Evolutionary conservation across 2,888 invertebrate species (phyloP).

Genomic region (Drosophila recens): DNA sequence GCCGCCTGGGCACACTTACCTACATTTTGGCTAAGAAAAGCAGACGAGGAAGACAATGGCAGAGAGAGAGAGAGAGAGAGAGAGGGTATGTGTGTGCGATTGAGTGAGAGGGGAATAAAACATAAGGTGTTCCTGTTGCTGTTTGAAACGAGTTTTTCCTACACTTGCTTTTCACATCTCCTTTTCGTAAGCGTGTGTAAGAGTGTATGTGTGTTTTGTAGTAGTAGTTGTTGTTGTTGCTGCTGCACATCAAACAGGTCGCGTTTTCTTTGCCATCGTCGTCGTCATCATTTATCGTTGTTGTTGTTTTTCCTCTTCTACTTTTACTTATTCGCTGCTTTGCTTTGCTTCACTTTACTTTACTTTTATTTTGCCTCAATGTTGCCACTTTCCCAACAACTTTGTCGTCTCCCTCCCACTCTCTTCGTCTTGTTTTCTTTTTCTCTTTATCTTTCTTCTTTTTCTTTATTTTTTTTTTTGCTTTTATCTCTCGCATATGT

Average conservation of each 20-base stretch:
- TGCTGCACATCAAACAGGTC: conserved; percentile 72
- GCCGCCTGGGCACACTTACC: conserved; percentile 41
- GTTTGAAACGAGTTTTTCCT: conserved; percentile 73
- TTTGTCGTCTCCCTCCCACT: conserved; percentile 14
- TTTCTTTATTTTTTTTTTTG: conserved; percentile 19
- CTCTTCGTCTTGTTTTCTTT: conserved; percentile 13
- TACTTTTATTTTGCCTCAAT: conserved; percentile 22
- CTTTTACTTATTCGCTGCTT: conserved; percentile 74
- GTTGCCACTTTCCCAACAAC: conserved; percentile 39
- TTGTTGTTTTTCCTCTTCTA: conserved; percentile 52
- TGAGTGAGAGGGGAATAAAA: conserved; percentile 1
- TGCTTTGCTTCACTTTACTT: conserved; percentile 27
- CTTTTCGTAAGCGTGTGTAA: conserved; percentile 45
- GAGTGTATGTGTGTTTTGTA: conserved; percentile 34
- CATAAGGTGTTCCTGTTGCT: conserved; percentile 44
- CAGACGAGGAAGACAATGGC: conserved; percentile 8
- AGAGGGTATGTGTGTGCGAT: conserved; percentile 16
- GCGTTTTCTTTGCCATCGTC: conserved; percentile 73
- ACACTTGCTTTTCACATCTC: conserved; percentile 79
- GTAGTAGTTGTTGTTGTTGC: conserved; percentile 42
- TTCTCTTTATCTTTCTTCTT: conserved; percentile 19
- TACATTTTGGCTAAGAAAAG: conserved; percentile 27
- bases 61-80: conserved; percentile 14
- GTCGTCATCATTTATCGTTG: conserved; percentile 36
- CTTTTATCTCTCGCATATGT: conserved; percentile 70